Evolutionary conservation across 2,888 invertebrate species (phyloP), one percentile per base, ranked within the genome.

Genomic region (Cantharis rufa): DNA sequence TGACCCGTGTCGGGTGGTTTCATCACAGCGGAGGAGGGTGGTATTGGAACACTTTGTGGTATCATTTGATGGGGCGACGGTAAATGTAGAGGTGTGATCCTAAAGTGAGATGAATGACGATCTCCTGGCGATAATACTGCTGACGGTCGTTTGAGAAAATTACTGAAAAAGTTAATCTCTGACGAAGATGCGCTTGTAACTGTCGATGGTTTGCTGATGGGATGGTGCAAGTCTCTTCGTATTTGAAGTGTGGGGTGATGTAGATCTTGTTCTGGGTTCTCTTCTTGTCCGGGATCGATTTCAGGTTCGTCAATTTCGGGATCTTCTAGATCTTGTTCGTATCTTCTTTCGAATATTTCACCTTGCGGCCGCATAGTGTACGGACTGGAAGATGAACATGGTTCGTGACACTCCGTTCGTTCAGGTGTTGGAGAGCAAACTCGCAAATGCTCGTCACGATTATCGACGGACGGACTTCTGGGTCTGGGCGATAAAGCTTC

Each of bases 341-440:
- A 89, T 68, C 90, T 88, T 76, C 89, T 85, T 27, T 91, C 91
- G n/a, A 87, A 84, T 85, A 89, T 88, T 81, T 90, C 90, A 27
- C 89, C 88, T 79, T 92, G 91, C 0, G 95, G 95, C 21, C 94
- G 90, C 93, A 94, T 94, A 3, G 94, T 94, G 83, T 94, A 94
- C 2, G 92, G 92, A 69, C 84, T 84, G 2, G 86, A 83, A 0
- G 87, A 85, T 3, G 86, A 85, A 64, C 87, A 86, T 5, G 88
- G 86, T 80, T 88, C 87, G 85, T 93, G 94, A 81, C 93, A 94
- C 83, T 93, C 93, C 10, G 93, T 93, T 61, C 92, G 90, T 84
- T 93, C 91, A n/a, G 92, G 85, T 32, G 80, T 82, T n/a, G 85
- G 86, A 0, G 85, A 86, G 91, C 76, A 92, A 90, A 72, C 91